Base-by-base conservation (phyloP, 1,140 invertebrate species). In the Mycetomoellerius zeteki region DNA sequence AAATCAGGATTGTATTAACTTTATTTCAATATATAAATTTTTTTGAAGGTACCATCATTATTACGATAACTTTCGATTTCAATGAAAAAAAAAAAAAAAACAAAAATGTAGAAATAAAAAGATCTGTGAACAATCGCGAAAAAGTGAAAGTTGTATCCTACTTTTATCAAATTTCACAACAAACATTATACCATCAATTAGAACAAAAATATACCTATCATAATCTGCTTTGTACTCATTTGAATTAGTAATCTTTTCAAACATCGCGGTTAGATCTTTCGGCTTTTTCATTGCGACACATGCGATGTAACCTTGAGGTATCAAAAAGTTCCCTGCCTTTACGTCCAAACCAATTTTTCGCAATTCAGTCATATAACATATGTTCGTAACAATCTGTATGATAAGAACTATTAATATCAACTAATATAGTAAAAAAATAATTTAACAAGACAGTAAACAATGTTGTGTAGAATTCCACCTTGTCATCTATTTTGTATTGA, bases 211-310 rank as follows among this genome's bases (percentile, higher is more conserved):
- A 21, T 78, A 91, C 91, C 65, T 88, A 54, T 99, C 98, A 96
- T 99, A 99, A 92, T 99, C 98, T 89, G 98, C 98, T 95, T 99
- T 99, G 4, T 99, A 95, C 6, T 98, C 96, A 7, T 97, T 97
- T 91, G 98, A 98, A 7, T 97, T 97, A 96, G 98, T 99, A 65
- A 99, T 99, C 96, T 99, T 98, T 95, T 99, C 99, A 97, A 99
- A 99, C 37, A 99, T 96, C 10, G 96, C 96, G n/a, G 98, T 99
- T 92, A 98, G 96, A 95, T 99, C 98, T 94, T 99, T 99, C 0
- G 99, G 98, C 95, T 98, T 99, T 96, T 99, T 99, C 98, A 99
- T 99, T 5, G 99, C 99, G 92, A 99, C 99, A 72, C 97, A 98
- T 95, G 99, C 99, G 1, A 99, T 99, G 47, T 98, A 98, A 12